Conservation (phyloP, 2,888 invertebrate genomes). For the Lucinisca nassula region DNA sequence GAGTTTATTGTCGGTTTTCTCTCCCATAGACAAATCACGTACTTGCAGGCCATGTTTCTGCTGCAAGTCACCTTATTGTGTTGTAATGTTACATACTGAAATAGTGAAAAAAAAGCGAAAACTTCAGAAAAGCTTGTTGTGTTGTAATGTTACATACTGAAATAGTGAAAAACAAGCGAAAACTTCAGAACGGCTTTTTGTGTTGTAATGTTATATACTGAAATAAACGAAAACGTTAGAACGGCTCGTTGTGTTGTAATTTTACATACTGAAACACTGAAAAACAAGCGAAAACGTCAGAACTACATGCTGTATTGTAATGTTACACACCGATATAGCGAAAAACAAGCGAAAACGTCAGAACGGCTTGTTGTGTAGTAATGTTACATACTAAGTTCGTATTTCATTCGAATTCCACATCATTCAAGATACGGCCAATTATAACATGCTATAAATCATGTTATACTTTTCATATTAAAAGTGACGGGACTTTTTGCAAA, state of each 20-base stretch:
- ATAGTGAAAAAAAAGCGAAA: not conserved
- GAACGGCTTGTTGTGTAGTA: not conserved
- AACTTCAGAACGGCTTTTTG: not conserved
- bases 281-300: too few species aligned
- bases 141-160: not conserved
- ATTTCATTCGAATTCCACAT: too few species aligned
- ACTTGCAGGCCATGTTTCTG: not conserved
- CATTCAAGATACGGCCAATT: too few species aligned
- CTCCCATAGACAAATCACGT: not conserved
- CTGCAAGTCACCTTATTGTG: not conserved
- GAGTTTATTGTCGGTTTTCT: not conserved
- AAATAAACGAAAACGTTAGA: not conserved
- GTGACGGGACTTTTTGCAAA: too few species aligned
- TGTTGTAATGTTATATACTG: not conserved
- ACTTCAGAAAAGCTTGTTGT: not conserved
- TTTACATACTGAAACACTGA: too few species aligned
- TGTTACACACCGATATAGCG: not conserved
- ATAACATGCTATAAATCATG: too few species aligned
- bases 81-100: not conserved
- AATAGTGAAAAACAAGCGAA: not conserved
- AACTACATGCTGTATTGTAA: not conserved
- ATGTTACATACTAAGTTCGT: not conserved
- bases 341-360: not conserved
- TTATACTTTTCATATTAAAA: too few species aligned
- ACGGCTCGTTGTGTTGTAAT: not conserved